Base-by-base conservation (phyloP, 2,113 vertebrate species). In the Pithys albifrons region DNA sequence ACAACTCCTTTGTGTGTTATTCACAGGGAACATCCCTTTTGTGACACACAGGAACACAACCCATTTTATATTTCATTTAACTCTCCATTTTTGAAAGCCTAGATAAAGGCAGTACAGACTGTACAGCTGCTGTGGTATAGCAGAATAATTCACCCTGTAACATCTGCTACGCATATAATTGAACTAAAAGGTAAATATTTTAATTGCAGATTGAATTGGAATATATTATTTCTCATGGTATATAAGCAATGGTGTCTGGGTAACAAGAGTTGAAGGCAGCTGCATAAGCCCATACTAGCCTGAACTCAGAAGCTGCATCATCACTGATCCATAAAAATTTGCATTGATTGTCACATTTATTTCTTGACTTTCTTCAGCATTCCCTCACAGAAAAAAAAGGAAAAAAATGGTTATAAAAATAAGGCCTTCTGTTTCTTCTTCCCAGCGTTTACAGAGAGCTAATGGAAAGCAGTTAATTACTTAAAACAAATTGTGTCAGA, bases 391-490 rank as follows among this genome's bases (percentile, higher is more conserved):
- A 84, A 76, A 85, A 27, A 51, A 33, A 33, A 37, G 5, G 8
- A 65, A 55, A 23, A 23, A 55, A n/a, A 19, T 1, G 25, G 23
- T 55, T 55, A 66, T 37, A 65, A 71, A 91, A 86, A 59, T 3
- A 43, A 82, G 39, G 23, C 58, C 61, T 97, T 89, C 49, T 20
- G 79, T 78, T 84, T 94, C 95, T 89, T 96, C 95, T 93, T 94
- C 49, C 48, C 86, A 78, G 33, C 7, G 18, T 54, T 75, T 35
- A 73, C 2, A 8, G 70, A 93, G 89, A 87, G 76, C 76, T 93
- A 87, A 80, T n/a, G 54, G 77, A 96, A 93, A 92, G 73, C 14
- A 24, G 57, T 85, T 35, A 82, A 66, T 89, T 93, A 73, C 22
- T 57, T 89, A 29, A 14, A 66, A 89, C 43, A 85, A 79, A 75